These are phyloP conservation scores for Ianthella basta DNA, from an alignment of 37 sponge, comb jelly and placozoan genomes.

Conservation along the genomic window DNA sequence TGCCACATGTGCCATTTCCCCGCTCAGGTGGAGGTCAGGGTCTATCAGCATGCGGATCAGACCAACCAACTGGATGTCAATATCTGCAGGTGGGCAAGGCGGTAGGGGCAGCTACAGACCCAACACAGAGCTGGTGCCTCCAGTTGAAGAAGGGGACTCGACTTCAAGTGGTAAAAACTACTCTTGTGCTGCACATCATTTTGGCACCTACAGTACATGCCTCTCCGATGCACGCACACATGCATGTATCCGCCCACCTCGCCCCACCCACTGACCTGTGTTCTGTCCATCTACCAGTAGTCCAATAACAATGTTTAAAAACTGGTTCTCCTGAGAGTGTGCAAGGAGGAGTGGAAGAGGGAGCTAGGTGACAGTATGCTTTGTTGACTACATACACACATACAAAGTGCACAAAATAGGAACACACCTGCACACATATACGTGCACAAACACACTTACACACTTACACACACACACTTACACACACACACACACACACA, in stretches of 20 bases:
- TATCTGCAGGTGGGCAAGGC: constrained; percentile 38
- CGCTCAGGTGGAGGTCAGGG: constrained; percentile 81
- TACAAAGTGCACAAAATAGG: too few relatives aligned
- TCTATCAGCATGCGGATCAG: constrained; percentile 88
- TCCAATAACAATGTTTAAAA: constrained; percentile 77
- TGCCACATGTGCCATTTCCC: constrained; percentile 29
- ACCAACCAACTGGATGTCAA: constrained; percentile 83
- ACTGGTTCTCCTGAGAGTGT: constrained; percentile 65
- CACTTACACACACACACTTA: background rate
- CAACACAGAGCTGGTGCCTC: too few relatives aligned
- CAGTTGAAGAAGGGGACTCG: too few relatives aligned
- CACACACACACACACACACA: background rate
- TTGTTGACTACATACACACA: constrained; percentile 40
- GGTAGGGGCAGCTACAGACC: background rate
- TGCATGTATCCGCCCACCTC: background rate
- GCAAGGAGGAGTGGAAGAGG: background rate
- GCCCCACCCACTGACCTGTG: constrained; percentile 50
- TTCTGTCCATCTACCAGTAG: constrained; percentile 76
- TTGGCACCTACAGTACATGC: too few relatives aligned
- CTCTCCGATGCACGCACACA: constrained; percentile 15
- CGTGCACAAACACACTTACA: background rate
- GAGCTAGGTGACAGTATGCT: constrained; percentile 29
- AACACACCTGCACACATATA: background rate
- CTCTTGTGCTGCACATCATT: too few relatives aligned
- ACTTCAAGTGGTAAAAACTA: background rate